Base-by-base conservation (phyloP, 2,888 invertebrate genomes). In the Sphaeridia pumilis region DNA sequence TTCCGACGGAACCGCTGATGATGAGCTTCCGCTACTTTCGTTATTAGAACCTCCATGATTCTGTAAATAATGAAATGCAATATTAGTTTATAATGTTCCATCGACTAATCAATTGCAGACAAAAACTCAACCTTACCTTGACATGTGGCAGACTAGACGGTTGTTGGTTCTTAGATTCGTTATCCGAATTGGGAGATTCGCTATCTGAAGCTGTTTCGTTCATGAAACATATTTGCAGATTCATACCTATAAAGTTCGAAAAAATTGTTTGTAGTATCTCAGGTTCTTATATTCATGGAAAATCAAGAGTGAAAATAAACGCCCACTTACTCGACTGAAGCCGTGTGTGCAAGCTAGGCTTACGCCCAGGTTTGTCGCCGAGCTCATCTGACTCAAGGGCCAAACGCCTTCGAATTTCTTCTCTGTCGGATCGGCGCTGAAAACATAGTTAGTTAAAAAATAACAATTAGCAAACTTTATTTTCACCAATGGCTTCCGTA, bases 201-300 rank as follows among this genome's bases (percentile, higher is more conserved):
- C 80, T 83, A 70, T 87, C 87, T 48, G 85, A 86, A 56, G 83
- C 83, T 52, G 85, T 84, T 71, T 93, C 90, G 71, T 92, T 90
- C 86, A 92, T 87, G 73, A 90, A 92, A 76, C 92, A 92, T 67
- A 93, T 89, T 76, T 90, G 90, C 48, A 92, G 81, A 74, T 89
- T 90, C 83, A 85, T 89, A 65, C 87, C 85, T 85, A 71, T 43
- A 41, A 36, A 53, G 44, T 55, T 48, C 38, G 38, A 27, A 38
- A 48, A 12, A 12, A 7, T 7, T 38, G 12, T 14, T 38, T 38
- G 7, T 20, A 38, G 7, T 12, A 38, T 38, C 5, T 5, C 38
- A 38, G 5, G 7, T 38, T 7, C 17, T 5, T 17, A 17, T 5
- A 38, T 14, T 14, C 12, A 14, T 14, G 5, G 17, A 17, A 5